Evolutionary conservation across 2,113 vertebrate genomes (phyloP).

Genomic region (Tragelaphus imberbis): DNA sequence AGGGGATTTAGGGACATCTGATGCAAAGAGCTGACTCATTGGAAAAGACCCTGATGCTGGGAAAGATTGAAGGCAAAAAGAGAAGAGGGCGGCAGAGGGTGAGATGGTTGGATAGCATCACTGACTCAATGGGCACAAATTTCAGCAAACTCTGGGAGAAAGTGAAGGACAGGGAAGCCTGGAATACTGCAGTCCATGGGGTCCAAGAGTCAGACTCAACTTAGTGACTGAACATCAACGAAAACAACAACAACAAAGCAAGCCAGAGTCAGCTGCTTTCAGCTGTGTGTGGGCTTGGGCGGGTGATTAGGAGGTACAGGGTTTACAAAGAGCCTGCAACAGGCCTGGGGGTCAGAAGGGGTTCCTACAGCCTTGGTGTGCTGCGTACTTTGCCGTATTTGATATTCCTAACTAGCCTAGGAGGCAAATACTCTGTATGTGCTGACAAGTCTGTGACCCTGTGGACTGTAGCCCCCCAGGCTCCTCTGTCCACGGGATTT

Average conservation of each 20-base stretch:
- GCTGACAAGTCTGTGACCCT: background rate
- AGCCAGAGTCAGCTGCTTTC: background rate
- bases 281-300: background rate
- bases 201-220: background rate
- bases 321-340: background rate
- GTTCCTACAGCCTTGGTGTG: accelerated
- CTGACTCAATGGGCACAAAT: background rate
- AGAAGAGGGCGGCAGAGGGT: background rate
- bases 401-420: background rate
- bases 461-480: background rate
- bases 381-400: accelerated
- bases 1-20: background rate
- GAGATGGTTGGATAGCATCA: background rate
- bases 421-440: background rate
- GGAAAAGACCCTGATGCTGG: background rate
- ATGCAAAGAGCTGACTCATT: background rate
- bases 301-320: accelerated
- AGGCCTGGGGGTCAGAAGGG: background rate
- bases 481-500: background rate
- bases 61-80: background rate
- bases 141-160: background rate
- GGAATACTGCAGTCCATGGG: background rate
- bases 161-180: background rate
- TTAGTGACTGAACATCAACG: background rate
- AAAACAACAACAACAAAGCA: background rate